A percentile compares a stretch with the other conserved stretches of the same genome.
Evolutionary conservation across 2,797 vertebrate genomes (phyloP).

Genomic region (Galagoides demidoff): DNA sequence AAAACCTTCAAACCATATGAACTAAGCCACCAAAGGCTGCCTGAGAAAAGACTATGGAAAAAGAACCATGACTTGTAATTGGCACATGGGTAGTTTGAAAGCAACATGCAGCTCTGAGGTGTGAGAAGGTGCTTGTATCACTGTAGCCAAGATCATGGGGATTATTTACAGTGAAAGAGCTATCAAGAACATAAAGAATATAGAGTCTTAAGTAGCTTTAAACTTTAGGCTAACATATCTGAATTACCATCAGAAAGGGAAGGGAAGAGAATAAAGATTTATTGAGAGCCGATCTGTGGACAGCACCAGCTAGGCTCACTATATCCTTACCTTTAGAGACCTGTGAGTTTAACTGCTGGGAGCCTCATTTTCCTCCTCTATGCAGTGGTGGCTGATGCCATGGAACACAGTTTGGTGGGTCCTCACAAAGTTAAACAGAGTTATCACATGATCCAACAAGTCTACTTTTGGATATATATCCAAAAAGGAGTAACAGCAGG

Average conservation of each 20-base stretch:
- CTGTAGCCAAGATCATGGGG: background rate
- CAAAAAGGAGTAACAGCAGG: background rate
- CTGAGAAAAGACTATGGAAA: rapidly evolving
- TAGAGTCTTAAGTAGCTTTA: background rate
- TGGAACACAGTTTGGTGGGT: background rate
- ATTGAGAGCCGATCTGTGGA: background rate
- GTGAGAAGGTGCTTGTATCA: background rate
- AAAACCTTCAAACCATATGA: background rate
- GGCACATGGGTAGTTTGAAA: background rate
- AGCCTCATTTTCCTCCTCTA: background rate
- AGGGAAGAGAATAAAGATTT: background rate
- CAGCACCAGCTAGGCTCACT: background rate
- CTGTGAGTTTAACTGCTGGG: background rate
- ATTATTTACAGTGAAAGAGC: background rate
- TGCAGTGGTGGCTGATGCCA: background rate
- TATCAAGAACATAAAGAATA: background rate
- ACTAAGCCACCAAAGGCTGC: background rate
- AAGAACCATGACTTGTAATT: background rate
- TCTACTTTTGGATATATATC: no score
- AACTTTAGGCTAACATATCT: background rate
- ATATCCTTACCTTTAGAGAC: background rate
- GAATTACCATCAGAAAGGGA: background rate
- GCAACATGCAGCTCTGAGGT: background rate
- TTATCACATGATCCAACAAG: background rate
- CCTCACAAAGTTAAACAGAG: background rate